These are phyloP conservation scores for Mola mola DNA, from an alignment of 2,113 vertebrate species.

Conservation along the genomic window DNA sequence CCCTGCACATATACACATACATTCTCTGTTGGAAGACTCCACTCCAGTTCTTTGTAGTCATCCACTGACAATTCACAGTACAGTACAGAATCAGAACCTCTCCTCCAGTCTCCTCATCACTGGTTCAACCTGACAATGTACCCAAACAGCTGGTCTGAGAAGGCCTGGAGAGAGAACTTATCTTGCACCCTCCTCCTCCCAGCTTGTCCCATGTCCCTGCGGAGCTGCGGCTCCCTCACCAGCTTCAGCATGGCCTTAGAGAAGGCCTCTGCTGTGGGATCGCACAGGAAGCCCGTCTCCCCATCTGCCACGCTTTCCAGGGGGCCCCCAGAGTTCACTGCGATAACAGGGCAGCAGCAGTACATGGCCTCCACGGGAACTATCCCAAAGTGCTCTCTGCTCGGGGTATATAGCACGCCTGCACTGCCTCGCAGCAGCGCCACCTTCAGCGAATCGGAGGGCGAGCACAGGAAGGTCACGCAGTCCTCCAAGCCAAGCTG, in stretches of 20 bases:
- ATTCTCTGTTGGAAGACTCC: slow-evolving; percentile 18
- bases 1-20: slow-evolving; percentile 47
- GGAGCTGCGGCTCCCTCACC: slow-evolving; percentile 85
- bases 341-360: slow-evolving; percentile 91
- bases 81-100: background rate
- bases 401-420: slow-evolving; percentile 95
- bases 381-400: slow-evolving; percentile 96
- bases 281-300: slow-evolving; percentile 91
- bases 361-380: slow-evolving; percentile 98
- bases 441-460: slow-evolving; percentile 91
- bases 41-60: background rate
- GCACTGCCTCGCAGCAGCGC: slow-evolving; percentile 84
- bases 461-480: slow-evolving; percentile 92
- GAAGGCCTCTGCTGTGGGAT: slow-evolving; percentile 86
- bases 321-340: slow-evolving; percentile 93
- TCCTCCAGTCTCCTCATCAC: slow-evolving; percentile 62
- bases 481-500: slow-evolving; percentile 78
- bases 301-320: slow-evolving; percentile 89
- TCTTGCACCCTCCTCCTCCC: slow-evolving; percentile 88
- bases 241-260: slow-evolving; percentile 91
- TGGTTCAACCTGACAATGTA: slow-evolving; percentile 85
- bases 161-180: slow-evolving; percentile 91
- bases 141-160: slow-evolving; percentile 88
- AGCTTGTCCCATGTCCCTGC: slow-evolving; percentile 88
- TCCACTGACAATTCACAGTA: slow-evolving; percentile 32